phyloP scores from a whole-genome alignment of 2,888 invertebrate species.

The Xestia ashworthii region DNA sequence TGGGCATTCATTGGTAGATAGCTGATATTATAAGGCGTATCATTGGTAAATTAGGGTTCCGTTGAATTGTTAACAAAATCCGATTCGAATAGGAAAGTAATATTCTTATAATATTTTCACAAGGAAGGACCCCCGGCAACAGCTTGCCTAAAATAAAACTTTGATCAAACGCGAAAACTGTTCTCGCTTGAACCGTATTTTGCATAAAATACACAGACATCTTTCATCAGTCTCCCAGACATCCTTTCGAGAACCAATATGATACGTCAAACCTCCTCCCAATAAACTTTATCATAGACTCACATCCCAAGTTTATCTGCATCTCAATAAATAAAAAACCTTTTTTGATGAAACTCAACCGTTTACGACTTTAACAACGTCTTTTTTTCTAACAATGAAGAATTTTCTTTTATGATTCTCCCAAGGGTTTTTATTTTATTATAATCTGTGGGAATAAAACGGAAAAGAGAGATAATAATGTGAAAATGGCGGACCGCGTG shows the following conservation, averaged over 20 bases:
- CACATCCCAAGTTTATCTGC: constrained; percentile 44
- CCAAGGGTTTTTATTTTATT: constrained; percentile 57
- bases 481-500: constrained; percentile 40
- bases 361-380: constrained; percentile 49
- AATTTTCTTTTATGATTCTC: constrained; percentile 49
- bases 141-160: not conserved
- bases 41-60: no score
- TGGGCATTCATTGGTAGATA: no score
- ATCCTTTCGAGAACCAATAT: constrained; percentile 30
- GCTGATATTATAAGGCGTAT: no score
- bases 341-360: constrained; percentile 42
- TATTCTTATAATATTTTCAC: no score
- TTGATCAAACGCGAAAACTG: constrained; percentile 5
- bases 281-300: constrained; percentile 45
- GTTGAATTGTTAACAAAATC: no score
- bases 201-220: not conserved
- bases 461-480: constrained; percentile 57
- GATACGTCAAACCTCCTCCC: constrained; percentile 14
- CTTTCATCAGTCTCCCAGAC: not conserved
- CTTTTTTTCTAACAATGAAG: constrained; percentile 42
- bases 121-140: no score
- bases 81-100: no score
- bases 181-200: not conserved
- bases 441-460: constrained; percentile 52
- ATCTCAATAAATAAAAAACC: constrained; percentile 30